Conservation (phyloP, 1,140 invertebrate genomes). For the Lepidurus arcticus region DNA sequence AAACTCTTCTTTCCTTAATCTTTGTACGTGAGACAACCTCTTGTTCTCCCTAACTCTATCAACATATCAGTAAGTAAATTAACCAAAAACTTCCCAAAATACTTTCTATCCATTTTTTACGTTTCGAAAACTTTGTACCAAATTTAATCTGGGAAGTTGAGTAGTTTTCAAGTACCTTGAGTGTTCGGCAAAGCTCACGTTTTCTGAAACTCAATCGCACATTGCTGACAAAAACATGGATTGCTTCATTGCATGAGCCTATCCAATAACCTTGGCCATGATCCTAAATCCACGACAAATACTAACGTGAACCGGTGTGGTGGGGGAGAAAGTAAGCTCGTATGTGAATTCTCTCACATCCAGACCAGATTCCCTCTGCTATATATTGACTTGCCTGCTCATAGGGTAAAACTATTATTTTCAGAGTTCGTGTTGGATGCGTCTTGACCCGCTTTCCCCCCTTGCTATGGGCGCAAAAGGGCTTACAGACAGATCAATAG, state of each 20-base stretch:
- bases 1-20: neutral
- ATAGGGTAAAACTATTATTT: neutral
- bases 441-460: neutral
- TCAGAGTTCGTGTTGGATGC: conserved; percentile 3
- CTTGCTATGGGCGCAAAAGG: neutral
- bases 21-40: neutral
- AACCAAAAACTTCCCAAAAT: neutral
- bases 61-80: conserved; percentile 19
- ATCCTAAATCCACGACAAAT: too few species aligned
- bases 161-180: too few species aligned
- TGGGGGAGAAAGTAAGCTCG: too few species aligned
- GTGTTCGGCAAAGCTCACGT: too few species aligned
- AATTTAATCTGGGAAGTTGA: too few species aligned
- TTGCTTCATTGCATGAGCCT: too few species aligned
- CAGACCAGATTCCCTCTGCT: neutral
- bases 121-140: too few species aligned
- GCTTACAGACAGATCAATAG: conserved; percentile 5
- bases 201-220: too few species aligned
- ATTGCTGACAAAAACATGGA: too few species aligned
- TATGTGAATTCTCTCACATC: too few species aligned
- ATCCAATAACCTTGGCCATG: too few species aligned
- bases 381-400: neutral
- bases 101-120: neutral
- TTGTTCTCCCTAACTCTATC: neutral
- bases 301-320: too few species aligned